Percentiles rank a stretch among this genome's conserved stretches.
Conservation (phyloP, 2,888 invertebrate species). For the Apamea anceps region DNA sequence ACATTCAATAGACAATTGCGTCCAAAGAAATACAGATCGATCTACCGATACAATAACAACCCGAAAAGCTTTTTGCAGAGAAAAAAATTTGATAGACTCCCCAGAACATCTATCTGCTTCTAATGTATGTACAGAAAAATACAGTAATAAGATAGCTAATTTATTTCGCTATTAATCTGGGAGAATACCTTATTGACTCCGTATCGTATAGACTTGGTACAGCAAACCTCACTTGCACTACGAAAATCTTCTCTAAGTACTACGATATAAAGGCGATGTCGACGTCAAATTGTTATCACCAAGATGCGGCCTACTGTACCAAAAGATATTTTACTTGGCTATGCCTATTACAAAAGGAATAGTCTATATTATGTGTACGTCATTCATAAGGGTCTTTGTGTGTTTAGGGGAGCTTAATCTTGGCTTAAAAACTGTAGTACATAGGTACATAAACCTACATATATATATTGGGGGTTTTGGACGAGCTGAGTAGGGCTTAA, state of each 20-base stretch:
- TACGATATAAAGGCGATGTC: neutral
- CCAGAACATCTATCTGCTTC: slow-evolving; percentile 18
- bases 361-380: slow-evolving; percentile 22
- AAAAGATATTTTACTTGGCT: slow-evolving; percentile 43
- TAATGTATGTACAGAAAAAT: slow-evolving; percentile 36
- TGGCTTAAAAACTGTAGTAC: slow-evolving; percentile 50
- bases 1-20: slow-evolving; percentile 19
- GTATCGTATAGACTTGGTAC: slow-evolving; percentile 16
- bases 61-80: slow-evolving; percentile 29
- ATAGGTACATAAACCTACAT: slow-evolving; percentile 15
- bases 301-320: neutral
- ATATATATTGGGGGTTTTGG: neutral
- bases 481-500: slow-evolving; percentile 9
- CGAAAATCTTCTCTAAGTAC: neutral
- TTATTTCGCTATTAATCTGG: slow-evolving; percentile 48
- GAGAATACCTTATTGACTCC: slow-evolving; percentile 41
- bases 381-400: slow-evolving; percentile 50
- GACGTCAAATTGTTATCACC: neutral
- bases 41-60: slow-evolving; percentile 29
- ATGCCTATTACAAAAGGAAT: slow-evolving; percentile 41
- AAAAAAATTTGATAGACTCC: slow-evolving; percentile 23
- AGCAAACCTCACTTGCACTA: neutral
- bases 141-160: slow-evolving; percentile 28
- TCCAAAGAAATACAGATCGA: slow-evolving; percentile 27
- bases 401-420: slow-evolving; percentile 51